Conservation (phyloP, 2,888 invertebrate species). For the Polyommatus iphigenia region DNA sequence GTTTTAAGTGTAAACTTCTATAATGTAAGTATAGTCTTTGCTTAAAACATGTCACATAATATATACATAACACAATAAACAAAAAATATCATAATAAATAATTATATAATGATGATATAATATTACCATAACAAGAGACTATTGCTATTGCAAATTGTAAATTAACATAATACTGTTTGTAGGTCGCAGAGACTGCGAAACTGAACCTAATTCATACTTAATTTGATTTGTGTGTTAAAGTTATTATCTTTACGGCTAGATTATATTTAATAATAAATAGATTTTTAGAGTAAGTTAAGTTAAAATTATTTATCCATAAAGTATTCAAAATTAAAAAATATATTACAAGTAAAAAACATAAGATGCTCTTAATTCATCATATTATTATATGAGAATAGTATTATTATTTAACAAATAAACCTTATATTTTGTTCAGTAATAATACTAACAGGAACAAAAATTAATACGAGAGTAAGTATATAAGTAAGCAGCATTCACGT, state of each 20-base stretch:
- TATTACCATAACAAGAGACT: background rate
- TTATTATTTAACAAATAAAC: too few relatives aligned
- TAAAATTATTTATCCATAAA: too few relatives aligned
- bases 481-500: background rate
- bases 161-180: background rate
- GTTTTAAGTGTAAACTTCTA: background rate
- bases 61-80: too few relatives aligned
- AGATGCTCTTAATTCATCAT: too few relatives aligned
- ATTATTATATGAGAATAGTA: too few relatives aligned
- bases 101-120: background rate
- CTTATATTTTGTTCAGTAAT: too few relatives aligned
- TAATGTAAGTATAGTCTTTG: background rate
- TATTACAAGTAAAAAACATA: too few relatives aligned
- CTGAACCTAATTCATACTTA: background rate
- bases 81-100: background rate
- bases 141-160: background rate
- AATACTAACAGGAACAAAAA: background rate
- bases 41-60: background rate
- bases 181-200: background rate
- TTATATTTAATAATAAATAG: background rate
- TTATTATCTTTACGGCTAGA: background rate
- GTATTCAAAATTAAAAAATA: too few relatives aligned
- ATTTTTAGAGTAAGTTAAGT: too few relatives aligned
- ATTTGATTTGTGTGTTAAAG: background rate
- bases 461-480: background rate